Percentiles rank a stretch among this genome's conserved stretches.
Evolutionary conservation across 2,888 invertebrate species (phyloP).

Genomic region (Anticlea derivata): DNA sequence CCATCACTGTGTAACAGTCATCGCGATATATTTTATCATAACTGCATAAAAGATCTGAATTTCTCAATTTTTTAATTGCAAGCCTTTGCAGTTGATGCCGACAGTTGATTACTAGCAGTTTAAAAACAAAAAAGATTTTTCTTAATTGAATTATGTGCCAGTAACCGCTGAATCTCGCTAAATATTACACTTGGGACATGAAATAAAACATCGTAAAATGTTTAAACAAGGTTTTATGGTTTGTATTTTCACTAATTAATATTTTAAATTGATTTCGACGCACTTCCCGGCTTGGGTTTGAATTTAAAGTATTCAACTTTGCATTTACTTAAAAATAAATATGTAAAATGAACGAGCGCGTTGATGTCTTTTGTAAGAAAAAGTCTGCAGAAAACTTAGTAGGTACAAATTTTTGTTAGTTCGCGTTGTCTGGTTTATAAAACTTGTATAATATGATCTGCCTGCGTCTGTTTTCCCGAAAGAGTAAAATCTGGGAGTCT

Average conservation of each 20-base stretch:
- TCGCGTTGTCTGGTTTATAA: too few relatives aligned
- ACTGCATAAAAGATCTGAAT: constrained; percentile 44
- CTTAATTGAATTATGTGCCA: constrained; percentile 55
- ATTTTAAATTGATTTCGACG: constrained; percentile 15
- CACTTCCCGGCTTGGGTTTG: not conserved
- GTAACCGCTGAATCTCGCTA: constrained; percentile 43
- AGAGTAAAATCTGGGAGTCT: too few relatives aligned
- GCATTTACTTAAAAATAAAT: too few relatives aligned
- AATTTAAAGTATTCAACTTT: not conserved
- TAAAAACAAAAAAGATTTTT: constrained; percentile 27
- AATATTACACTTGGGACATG: constrained; percentile 39
- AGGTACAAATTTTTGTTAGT: too few relatives aligned
- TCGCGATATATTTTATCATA: constrained; percentile 30
- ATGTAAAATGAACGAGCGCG: constrained; percentile 2
- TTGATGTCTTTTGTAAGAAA: constrained; percentile 23
- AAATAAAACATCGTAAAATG: constrained; percentile 16
- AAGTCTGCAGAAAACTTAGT: too few relatives aligned
- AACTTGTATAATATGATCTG: too few relatives aligned
- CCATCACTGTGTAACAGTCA: constrained; percentile 40
- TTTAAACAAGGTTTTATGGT: constrained; percentile 8
- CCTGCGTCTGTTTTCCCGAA: too few relatives aligned
- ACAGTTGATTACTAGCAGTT: constrained; percentile 44
- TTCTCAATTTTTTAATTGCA: constrained; percentile 61
- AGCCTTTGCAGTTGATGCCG: constrained; percentile 51
- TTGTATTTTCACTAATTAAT: constrained; percentile 12